phyloP scores from a whole-genome alignment of 2,888 invertebrate genomes.

The Lasioglossum oenotherae region DNA sequence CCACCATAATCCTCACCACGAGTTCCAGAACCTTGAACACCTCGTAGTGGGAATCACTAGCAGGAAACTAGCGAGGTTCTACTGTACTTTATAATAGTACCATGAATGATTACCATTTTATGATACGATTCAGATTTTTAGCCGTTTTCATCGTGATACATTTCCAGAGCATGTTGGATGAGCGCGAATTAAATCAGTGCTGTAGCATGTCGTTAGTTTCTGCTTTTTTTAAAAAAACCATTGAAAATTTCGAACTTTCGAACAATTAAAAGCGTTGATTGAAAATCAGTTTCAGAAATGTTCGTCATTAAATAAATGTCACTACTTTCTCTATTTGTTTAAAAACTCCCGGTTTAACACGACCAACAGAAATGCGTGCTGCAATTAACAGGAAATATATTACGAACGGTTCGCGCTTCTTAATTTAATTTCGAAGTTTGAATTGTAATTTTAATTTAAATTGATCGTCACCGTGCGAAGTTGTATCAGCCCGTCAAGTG shows the following conservation, averaged over 20 bases:
- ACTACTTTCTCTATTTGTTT: not conserved
- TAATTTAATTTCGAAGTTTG: not conserved
- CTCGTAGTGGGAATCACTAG: not conserved
- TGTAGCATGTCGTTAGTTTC: not conserved
- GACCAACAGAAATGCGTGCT: not conserved
- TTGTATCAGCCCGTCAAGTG: not conserved
- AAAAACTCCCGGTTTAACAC: not conserved
- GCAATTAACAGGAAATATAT: constrained; percentile 1
- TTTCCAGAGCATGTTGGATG: not conserved
- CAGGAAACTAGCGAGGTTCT: not conserved
- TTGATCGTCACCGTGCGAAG: not conserved
- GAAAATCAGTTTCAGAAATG: not conserved
- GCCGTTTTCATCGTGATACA: not conserved
- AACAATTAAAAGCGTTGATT: not conserved
- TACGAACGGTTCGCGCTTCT: not conserved
- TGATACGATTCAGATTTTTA: not conserved
- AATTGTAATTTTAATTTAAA: not conserved
- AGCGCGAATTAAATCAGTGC: not conserved
- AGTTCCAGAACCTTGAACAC: no score
- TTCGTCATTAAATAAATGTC: not conserved
- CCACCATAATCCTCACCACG: no score
- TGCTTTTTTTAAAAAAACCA: not conserved
- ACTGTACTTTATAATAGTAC: not conserved
- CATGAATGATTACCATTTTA: no score
- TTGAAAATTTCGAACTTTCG: not conserved